phyloP scores from a whole-genome alignment of 2,888 invertebrate genomes.

The Nomada ruficornis region DNA sequence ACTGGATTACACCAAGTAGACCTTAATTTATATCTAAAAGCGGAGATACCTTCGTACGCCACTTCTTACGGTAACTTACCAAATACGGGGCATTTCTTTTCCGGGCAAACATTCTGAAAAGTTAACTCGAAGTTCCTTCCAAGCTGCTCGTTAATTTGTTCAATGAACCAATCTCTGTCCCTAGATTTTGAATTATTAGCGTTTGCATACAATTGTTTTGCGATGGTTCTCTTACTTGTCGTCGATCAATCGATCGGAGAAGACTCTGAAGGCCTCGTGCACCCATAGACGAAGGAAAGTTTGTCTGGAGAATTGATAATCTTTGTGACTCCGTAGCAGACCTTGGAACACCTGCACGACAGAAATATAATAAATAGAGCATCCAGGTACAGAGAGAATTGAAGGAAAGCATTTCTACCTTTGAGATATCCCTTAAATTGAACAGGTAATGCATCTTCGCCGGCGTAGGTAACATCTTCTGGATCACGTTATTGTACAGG shows the following conservation, averaged over 20 bases:
- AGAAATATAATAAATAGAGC: neutral
- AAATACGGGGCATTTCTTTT: conserved; percentile 89
- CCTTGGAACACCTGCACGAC: conserved; percentile 88
- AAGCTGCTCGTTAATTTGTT: conserved; percentile 89
- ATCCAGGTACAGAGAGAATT: neutral
- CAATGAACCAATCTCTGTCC: conserved; percentile 92
- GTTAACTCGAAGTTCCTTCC: conserved; percentile 93
- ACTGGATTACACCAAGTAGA: neutral
- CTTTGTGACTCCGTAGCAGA: conserved; percentile 90
- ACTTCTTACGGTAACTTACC: conserved; percentile 85
- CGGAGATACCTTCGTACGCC: neutral
- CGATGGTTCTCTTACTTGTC: conserved; percentile 86
- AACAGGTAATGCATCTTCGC: conserved; percentile 96
- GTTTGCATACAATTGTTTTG: neutral
- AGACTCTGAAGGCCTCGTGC: conserved; percentile 94
- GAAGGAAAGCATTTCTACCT: conserved; percentile 84
- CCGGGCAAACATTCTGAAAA: conserved; percentile 91
- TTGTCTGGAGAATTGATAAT: conserved; percentile 90
- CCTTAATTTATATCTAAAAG: neutral
- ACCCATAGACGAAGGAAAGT: conserved; percentile 93
- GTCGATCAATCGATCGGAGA: conserved; percentile 92
- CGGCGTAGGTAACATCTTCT: conserved; percentile 93
- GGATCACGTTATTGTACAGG: conserved; percentile 90
- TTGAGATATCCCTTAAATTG: conserved; percentile 94
- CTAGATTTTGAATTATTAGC: conserved; percentile 80